phyloP scores from a whole-genome alignment of 2,888 invertebrate species.

The Diploptera punctata region DNA sequence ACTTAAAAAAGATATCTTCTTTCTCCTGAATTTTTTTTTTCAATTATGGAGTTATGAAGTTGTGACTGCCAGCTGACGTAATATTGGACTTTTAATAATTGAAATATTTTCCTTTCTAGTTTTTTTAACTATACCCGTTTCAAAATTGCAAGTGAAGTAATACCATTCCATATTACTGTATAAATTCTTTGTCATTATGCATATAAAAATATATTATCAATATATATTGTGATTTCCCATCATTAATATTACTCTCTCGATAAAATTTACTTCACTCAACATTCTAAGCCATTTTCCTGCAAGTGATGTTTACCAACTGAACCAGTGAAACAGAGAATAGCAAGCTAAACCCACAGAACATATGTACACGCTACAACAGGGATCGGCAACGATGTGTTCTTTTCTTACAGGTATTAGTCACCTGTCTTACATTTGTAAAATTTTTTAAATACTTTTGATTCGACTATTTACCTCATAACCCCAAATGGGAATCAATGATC shows the following conservation, averaged over 20 bases:
- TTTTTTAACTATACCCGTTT: constrained; percentile 6
- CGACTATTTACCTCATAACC: too few species aligned
- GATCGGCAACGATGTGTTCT: too few species aligned
- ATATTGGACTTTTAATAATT: neutral
- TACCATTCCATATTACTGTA: neutral
- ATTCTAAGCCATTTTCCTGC: neutral
- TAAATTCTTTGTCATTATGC: constrained; percentile 1
- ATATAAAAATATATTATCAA: neutral
- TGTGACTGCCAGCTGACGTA: too few species aligned
- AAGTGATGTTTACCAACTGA: too few species aligned
- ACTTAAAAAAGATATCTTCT: too few species aligned
- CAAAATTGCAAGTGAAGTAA: neutral
- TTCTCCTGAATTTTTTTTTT: too few species aligned
- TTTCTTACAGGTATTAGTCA: too few species aligned
- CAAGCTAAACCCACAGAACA: neutral
- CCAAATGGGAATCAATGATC: too few species aligned
- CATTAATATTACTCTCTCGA: neutral
- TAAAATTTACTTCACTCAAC: neutral
- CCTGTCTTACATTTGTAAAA: too few species aligned
- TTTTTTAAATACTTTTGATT: too few species aligned
- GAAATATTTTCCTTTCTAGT: too few species aligned
- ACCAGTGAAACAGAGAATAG: neutral
- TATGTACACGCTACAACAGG: constrained; percentile 1
- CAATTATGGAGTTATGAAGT: too few species aligned
- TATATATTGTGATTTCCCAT: neutral